A percentile compares a stretch with the other conserved stretches of the same genome.
phyloP scores from a whole-genome alignment of 2,113 vertebrate genomes.

The Serinus canaria region DNA sequence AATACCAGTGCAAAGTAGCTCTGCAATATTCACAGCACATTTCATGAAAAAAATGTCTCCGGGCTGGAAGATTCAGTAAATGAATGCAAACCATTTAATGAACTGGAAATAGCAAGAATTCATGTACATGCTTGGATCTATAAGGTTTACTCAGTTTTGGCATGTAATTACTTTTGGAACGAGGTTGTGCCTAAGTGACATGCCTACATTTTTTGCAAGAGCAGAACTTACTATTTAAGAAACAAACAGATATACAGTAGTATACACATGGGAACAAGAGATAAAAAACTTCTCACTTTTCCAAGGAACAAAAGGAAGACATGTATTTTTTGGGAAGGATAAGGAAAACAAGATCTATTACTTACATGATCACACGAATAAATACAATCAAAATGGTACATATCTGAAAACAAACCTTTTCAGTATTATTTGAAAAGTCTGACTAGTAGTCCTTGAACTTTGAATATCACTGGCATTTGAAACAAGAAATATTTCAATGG shows the following conservation, averaged over 20 bases:
- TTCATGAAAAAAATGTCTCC: neutral
- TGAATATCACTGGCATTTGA: conserved; percentile 79
- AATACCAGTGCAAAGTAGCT: neutral
- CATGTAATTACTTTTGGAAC: neutral
- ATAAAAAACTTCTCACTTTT: neutral
- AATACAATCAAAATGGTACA: neutral
- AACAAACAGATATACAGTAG: neutral
- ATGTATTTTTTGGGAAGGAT: neutral
- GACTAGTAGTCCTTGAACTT: conserved; percentile 38
- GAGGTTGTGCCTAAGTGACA: neutral
- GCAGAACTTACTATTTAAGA: neutral
- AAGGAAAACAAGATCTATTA: neutral
- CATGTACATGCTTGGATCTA: neutral
- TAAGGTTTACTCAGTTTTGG: neutral
- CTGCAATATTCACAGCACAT: neutral
- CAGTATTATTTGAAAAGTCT: conserved; percentile 81
- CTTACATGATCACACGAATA: neutral
- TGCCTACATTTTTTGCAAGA: neutral
- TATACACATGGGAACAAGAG: neutral
- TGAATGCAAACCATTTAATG: neutral
- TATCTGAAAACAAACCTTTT: conserved; percentile 80
- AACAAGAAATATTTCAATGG: conserved; percentile 88
- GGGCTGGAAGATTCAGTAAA: neutral
- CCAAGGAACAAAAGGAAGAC: neutral
- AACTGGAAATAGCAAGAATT: neutral